Conservation (phyloP, 2,113 vertebrate species). For the Gobius niger region DNA sequence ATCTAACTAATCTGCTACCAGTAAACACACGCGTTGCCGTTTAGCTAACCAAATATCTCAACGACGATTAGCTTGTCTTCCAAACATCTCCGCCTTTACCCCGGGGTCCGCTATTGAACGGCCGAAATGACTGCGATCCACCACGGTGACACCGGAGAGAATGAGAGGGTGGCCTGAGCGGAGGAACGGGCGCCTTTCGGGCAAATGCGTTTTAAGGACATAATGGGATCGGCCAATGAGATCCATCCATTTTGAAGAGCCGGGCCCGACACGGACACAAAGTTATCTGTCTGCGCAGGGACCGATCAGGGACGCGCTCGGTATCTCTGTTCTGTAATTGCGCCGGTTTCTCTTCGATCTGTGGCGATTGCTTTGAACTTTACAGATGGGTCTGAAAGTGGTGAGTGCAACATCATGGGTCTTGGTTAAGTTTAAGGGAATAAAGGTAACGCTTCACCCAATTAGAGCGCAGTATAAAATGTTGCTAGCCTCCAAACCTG, state of each 20-base stretch:
- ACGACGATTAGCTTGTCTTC: slow-evolving; percentile 28
- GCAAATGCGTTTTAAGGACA: slow-evolving; percentile 40
- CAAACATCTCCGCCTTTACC: background rate
- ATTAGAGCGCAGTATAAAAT: too few relatives aligned
- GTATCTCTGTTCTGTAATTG: slow-evolving; percentile 37
- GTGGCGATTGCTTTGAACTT: too few relatives aligned
- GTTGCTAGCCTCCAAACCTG: too few relatives aligned
- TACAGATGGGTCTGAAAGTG: slow-evolving; percentile 1
- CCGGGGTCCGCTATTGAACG: slow-evolving; percentile 5
- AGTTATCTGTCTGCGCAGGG: slow-evolving; percentile 43
- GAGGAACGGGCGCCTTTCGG: background rate
- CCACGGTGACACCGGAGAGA: slow-evolving; percentile 42
- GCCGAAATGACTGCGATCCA: slow-evolving; percentile 47
- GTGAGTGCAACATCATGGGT: background rate
- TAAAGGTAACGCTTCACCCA: too few relatives aligned
- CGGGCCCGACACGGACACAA: slow-evolving; percentile 23
- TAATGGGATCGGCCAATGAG: slow-evolving; percentile 51
- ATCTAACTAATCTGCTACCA: slow-evolving; percentile 46
- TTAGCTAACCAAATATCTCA: slow-evolving; percentile 42
- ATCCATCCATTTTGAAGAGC: slow-evolving; percentile 42
- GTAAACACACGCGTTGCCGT: slow-evolving; percentile 27
- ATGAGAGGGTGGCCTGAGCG: slow-evolving; percentile 19
- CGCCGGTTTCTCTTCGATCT: slow-evolving; percentile 14
- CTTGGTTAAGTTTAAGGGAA: background rate
- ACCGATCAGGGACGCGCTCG: slow-evolving; percentile 51